These are phyloP conservation scores for Hydractinia echinata DNA, from an alignment of 30 jellyfish, hydroid and myxozoan species.

Conservation along the genomic window DNA sequence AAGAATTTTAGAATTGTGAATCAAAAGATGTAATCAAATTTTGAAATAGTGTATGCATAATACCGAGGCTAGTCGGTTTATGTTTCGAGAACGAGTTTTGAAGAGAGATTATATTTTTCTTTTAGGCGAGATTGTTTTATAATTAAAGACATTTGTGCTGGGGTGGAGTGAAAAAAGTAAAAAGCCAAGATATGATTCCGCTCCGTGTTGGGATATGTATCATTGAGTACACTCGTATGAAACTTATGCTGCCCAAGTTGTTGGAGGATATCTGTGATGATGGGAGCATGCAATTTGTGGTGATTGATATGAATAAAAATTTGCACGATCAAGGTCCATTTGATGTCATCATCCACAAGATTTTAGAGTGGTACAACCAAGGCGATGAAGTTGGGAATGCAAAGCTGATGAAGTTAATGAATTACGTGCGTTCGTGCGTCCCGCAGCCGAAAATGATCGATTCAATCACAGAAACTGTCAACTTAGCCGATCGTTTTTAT, in stretches of 20 bases:
- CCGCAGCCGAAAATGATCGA: slow-evolving; percentile 37
- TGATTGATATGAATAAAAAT: slow-evolving; percentile 55
- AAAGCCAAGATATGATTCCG: slow-evolving; percentile 26
- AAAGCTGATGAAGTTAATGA: slow-evolving; percentile 34
- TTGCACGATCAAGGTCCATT: slow-evolving; percentile 86
- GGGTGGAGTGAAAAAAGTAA: too few species aligned
- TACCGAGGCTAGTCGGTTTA: too few species aligned
- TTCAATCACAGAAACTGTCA: slow-evolving; percentile 51
- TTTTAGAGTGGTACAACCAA: slow-evolving; percentile 63
- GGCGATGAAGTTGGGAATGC: slow-evolving; percentile 58
- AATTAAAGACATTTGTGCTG: too few species aligned
- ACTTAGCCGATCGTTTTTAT: slow-evolving; percentile 49
- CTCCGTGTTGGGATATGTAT: slow-evolving; percentile 76
- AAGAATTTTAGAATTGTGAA: too few species aligned
- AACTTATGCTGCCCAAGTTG: slow-evolving; percentile 55
- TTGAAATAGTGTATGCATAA: too few species aligned
- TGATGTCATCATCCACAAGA: slow-evolving; percentile 81
- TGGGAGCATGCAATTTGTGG: slow-evolving; percentile 49
- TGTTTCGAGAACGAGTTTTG: too few species aligned
- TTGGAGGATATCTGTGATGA: slow-evolving; percentile 46
- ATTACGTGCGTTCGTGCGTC: slow-evolving; percentile 19
- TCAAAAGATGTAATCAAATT: too few species aligned
- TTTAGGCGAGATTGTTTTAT: too few species aligned
- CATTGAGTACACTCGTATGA: slow-evolving; percentile 45
- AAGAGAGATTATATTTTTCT: too few species aligned